Percentiles rank a stretch among this genome's conserved stretches.
phyloP scores from a whole-genome alignment of 2,888 invertebrate species.

The Cephonodes hylas region DNA sequence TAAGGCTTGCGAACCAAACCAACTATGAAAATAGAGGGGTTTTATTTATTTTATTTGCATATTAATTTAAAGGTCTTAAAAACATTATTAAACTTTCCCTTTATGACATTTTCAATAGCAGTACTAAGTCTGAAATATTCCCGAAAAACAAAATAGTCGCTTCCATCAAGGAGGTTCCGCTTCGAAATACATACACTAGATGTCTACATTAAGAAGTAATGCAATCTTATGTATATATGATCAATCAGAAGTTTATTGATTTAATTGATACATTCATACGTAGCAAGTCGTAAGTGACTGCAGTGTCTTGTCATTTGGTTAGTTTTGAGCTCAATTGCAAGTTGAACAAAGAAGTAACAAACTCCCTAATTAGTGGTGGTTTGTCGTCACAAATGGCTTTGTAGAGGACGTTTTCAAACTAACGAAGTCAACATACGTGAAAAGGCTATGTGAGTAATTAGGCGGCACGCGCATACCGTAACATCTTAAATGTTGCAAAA shows the following conservation, averaged over 20 bases:
- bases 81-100: no score
- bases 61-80: no score
- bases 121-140: no score
- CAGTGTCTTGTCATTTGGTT: not conserved
- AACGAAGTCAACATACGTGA: constrained; percentile 18
- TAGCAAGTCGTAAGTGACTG: not conserved
- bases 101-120: no score
- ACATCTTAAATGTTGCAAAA: constrained; percentile 32
- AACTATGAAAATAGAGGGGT: no score
- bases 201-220: no score
- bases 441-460: constrained; percentile 3
- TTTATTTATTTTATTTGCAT: no score
- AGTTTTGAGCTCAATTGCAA: constrained; percentile 7
- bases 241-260: not conserved
- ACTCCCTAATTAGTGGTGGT: not conserved
- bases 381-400: not conserved
- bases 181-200: no score
- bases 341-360: not conserved
- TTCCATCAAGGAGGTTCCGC: no score
- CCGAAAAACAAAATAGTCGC: no score
- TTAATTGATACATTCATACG: not conserved
- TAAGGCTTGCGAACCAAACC: no score
- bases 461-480: constrained; percentile 21
- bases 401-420: constrained; percentile 17
- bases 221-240: no score